A percentile compares a stretch with the other conserved stretches of the same genome.
These are phyloP conservation scores for Artemia sinica DNA, from an alignment of 2,888 invertebrate genomes.

Conservation along the genomic window DNA sequence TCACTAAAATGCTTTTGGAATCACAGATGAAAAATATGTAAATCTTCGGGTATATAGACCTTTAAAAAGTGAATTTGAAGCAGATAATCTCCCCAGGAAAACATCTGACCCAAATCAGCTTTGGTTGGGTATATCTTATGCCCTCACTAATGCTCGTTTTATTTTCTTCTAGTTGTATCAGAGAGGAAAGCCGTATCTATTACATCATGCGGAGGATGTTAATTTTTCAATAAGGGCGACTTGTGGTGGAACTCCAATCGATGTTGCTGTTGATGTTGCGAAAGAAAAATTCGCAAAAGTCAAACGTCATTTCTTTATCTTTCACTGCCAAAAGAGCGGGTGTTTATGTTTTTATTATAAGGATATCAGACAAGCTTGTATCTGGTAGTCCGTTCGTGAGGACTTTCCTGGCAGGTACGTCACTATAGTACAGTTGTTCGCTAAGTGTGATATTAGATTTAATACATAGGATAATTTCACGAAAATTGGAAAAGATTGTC, in stretches of 20 bases:
- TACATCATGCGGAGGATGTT: conserved; percentile 79
- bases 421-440: too few relatives aligned
- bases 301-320: conserved; percentile 65
- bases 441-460: conserved; percentile 21
- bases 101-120: too few relatives aligned
- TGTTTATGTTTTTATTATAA: conserved; percentile 64
- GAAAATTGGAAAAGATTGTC: too few relatives aligned
- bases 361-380: conserved; percentile 56
- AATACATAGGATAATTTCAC: too few relatives aligned
- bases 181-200: conserved; percentile 82
- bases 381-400: conserved; percentile 70
- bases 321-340: conserved; percentile 83
- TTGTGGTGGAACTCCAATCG: conserved; percentile 61
- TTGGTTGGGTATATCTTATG: too few relatives aligned
- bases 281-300: conserved; percentile 61
- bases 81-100: too few relatives aligned
- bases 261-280: conserved; percentile 69
- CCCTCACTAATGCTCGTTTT: not conserved
- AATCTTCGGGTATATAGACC: too few relatives aligned
- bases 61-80: too few relatives aligned
- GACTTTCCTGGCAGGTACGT: conserved; percentile 49
- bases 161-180: conserved; percentile 32
- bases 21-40: too few relatives aligned
- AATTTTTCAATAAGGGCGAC: conserved; percentile 54
- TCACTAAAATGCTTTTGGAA: too few relatives aligned